Conservation (phyloP, 1,140 invertebrate genomes). For the Leptonema lineaticorne region DNA sequence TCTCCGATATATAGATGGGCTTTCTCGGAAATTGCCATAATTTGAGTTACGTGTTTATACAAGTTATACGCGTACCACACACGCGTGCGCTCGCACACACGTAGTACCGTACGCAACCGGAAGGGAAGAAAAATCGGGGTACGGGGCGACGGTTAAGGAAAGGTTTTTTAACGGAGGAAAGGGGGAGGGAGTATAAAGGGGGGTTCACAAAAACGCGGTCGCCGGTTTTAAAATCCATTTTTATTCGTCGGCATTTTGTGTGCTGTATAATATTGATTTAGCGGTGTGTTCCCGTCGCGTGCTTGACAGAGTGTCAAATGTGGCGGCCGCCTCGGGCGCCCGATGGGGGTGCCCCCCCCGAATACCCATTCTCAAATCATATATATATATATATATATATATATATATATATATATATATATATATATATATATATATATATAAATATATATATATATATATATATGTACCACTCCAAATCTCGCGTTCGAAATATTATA, state of each 20-base stretch:
- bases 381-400: too few relatives aligned
- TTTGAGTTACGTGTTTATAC: neutral
- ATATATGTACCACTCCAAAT: slow-evolving; percentile 23
- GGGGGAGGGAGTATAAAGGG: neutral
- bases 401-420: too few relatives aligned
- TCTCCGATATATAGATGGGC: too few relatives aligned
- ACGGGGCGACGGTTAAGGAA: too few relatives aligned
- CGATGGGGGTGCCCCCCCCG: neutral
- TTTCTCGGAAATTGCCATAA: neutral
- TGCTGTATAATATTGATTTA: slow-evolving; percentile 28
- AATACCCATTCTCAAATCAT: too few relatives aligned
- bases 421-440: too few relatives aligned
- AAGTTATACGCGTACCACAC: neutral
- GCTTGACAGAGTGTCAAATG: slow-evolving; percentile 33
- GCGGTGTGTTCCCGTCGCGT: slow-evolving; percentile 29
- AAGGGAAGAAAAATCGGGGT: neutral
- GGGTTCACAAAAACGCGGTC: neutral
- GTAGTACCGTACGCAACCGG: neutral
- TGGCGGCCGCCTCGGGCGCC: slow-evolving; percentile 9
- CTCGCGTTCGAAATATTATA: slow-evolving; percentile 11
- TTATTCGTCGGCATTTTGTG: slow-evolving; percentile 20
- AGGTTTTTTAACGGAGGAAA: too few relatives aligned
- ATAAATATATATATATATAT: too few relatives aligned
- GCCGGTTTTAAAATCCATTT: slow-evolving; percentile 30
- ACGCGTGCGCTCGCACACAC: neutral